Evolutionary conservation across 2,888 invertebrate species (phyloP).

Genomic region (Cantharis lateralis): DNA sequence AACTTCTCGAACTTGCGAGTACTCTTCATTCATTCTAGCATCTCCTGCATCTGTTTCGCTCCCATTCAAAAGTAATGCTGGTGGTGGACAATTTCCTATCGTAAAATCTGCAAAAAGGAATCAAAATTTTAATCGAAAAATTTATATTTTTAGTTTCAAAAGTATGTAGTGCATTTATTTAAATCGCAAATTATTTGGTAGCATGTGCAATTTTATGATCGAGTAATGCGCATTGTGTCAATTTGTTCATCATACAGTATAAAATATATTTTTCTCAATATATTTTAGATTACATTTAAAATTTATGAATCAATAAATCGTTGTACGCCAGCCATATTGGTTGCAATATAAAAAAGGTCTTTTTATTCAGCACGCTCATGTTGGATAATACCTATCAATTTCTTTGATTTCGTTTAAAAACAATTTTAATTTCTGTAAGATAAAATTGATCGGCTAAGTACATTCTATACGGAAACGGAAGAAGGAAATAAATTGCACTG

Average conservation of each 20-base stretch:
- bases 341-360: too few relatives aligned
- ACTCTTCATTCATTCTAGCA: conserved; percentile 51
- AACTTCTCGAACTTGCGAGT: conserved; percentile 59
- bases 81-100: conserved; percentile 55
- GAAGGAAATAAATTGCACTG: too few relatives aligned
- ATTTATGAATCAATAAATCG: background rate
- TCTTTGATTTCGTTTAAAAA: too few relatives aligned
- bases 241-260: background rate
- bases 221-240: background rate
- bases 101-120: conserved; percentile 43
- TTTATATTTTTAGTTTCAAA: too few relatives aligned
- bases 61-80: conserved; percentile 55
- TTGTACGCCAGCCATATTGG: background rate
- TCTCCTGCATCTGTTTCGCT: conserved; percentile 53
- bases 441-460: too few relatives aligned
- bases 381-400: too few relatives aligned
- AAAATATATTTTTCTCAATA: background rate
- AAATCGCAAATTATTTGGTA: too few relatives aligned
- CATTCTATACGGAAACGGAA: too few relatives aligned
- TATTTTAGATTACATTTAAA: background rate
- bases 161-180: too few relatives aligned
- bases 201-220: too few relatives aligned
- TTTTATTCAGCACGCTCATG: too few relatives aligned
- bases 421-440: too few relatives aligned
- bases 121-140: background rate